A percentile compares a stretch with the other conserved stretches of the same genome.
These are phyloP conservation scores for Neoitamus cyanurus DNA, from an alignment of 2,888 invertebrate genomes.

Conservation along the genomic window DNA sequence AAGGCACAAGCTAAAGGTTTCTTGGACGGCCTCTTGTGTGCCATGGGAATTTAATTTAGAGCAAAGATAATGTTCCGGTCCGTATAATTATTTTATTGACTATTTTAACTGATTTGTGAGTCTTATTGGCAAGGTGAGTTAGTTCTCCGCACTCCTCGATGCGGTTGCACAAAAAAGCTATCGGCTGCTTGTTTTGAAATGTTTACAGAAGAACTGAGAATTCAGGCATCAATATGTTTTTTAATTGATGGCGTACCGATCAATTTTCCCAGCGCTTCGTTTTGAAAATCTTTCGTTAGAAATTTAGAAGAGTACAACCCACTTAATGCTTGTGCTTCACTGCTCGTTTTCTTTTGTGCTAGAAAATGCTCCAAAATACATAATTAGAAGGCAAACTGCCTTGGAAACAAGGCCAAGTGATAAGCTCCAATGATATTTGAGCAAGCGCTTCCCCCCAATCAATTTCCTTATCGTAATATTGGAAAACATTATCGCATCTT, in stretches of 20 bases:
- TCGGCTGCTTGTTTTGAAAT: background rate
- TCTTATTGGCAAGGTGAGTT: too few relatives aligned
- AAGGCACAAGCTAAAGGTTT: background rate
- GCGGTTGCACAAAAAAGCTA: too few relatives aligned
- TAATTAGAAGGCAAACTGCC: background rate
- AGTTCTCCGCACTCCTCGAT: too few relatives aligned
- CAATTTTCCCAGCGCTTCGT: background rate
- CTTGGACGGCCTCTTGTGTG: background rate
- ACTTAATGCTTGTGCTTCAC: background rate
- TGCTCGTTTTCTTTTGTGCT: background rate
- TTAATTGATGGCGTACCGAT: background rate
- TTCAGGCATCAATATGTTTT: background rate
- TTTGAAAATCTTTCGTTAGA: background rate
- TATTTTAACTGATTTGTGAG: background rate
- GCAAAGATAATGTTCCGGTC: background rate
- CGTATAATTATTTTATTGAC: background rate
- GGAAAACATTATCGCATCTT: background rate
- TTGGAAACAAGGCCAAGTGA: background rate
- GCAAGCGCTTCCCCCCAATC: background rate
- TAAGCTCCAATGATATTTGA: background rate
- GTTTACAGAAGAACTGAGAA: background rate
- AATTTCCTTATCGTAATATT: background rate
- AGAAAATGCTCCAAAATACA: background rate
- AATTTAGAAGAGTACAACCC: background rate
- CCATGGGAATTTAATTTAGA: constrained; percentile 1